phyloP scores from a whole-genome alignment of 2,797 vertebrate species.

The Borostomias antarcticus region DNA sequence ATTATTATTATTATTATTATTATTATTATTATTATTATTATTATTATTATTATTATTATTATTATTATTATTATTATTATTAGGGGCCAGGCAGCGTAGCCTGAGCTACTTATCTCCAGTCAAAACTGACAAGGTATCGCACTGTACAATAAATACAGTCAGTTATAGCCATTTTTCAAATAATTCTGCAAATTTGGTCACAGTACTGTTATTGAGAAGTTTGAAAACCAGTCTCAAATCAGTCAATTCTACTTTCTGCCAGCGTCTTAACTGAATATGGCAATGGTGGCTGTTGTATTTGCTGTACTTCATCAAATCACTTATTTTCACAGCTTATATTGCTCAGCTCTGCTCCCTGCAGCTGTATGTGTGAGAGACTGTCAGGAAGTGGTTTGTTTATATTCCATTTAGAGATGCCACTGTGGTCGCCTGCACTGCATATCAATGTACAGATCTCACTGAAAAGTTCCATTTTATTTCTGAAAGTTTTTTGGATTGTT shows the following conservation, averaged over 20 bases:
- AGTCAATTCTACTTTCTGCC: slow-evolving; percentile 9
- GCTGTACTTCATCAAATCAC: slow-evolving; percentile 51
- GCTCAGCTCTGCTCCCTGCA: slow-evolving; percentile 47
- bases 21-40: too few species aligned
- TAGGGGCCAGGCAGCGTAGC: too few species aligned
- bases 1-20: too few species aligned
- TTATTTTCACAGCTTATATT: slow-evolving; percentile 30
- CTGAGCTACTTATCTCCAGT: too few species aligned
- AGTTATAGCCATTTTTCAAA: too few species aligned
- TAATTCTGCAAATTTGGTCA: too few species aligned
- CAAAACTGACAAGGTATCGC: too few species aligned
- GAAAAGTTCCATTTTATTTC: slow-evolving; percentile 10
- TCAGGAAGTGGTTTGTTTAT: slow-evolving; percentile 47
- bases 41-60: too few species aligned
- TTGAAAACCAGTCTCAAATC: too few species aligned
- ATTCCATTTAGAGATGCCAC: slow-evolving; percentile 39
- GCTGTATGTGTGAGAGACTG: slow-evolving; percentile 23
- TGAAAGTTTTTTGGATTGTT: slow-evolving; percentile 7
- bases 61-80: too few species aligned
- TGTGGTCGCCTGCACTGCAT: slow-evolving; percentile 44
- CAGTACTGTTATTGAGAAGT: too few species aligned
- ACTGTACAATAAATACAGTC: too few species aligned
- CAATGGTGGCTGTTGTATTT: slow-evolving; percentile 16
- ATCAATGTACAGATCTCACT: slow-evolving; percentile 18
- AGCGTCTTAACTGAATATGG: neutral